A percentile compares a stretch with the other conserved stretches of the same genome.
These are phyloP conservation scores for Cygnus buccinator DNA, from an alignment of 2,113 vertebrate genomes.

Conservation along the genomic window DNA sequence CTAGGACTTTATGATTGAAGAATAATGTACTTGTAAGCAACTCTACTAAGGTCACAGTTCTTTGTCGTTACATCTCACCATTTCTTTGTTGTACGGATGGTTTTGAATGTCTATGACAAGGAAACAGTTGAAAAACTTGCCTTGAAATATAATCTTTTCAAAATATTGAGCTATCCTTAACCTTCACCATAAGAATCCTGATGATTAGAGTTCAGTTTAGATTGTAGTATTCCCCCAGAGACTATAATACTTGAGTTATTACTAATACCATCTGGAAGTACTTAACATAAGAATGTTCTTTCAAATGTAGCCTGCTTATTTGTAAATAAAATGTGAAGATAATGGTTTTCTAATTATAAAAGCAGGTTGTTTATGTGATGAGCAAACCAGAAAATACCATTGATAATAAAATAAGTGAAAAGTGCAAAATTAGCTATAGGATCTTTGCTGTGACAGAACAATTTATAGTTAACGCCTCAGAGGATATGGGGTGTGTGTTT, in stretches of 20 bases:
- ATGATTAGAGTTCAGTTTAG: not conserved
- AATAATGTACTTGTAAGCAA: not conserved
- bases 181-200: not conserved
- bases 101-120: not conserved
- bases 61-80: not conserved
- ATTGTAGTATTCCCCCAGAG: not conserved
- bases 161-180: not conserved
- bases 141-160: not conserved
- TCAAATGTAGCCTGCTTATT: not conserved
- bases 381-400: not conserved
- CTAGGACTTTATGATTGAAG: not conserved
- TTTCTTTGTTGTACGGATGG: not conserved
- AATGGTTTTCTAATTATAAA: not conserved
- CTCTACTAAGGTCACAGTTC: not conserved
- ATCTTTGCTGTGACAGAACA: not conserved
- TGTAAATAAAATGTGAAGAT: not conserved
- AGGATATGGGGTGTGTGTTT: not conserved
- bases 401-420: not conserved
- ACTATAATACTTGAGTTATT: not conserved
- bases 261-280: not conserved
- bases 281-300: not conserved
- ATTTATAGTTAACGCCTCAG: fast-evolving
- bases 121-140: not conserved
- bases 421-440: not conserved
- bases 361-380: not conserved